Evolutionary conservation across 2,113 vertebrate species (phyloP).

Genomic region (Theristicus caerulescens): DNA sequence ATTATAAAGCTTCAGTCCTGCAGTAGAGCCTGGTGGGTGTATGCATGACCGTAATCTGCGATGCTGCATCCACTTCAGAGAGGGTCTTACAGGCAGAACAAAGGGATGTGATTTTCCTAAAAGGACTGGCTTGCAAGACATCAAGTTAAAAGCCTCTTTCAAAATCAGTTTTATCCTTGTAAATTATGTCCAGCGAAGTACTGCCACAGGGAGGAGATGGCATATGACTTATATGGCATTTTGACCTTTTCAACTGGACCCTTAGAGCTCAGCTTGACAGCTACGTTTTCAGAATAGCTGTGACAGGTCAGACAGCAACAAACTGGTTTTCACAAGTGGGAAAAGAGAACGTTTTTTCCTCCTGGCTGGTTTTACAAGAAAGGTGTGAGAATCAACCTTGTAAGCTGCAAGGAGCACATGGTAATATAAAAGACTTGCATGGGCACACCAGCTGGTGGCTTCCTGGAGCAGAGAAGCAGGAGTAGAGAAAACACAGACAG

Average conservation of each 20-base stretch:
- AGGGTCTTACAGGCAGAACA: background rate
- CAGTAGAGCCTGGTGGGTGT: background rate
- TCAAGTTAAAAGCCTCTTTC: background rate
- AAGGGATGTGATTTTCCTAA: accelerated
- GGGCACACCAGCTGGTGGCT: background rate
- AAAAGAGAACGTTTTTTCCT: background rate
- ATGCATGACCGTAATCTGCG: accelerated
- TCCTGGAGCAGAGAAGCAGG: background rate
- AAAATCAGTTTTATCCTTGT: background rate
- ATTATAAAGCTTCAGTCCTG: background rate
- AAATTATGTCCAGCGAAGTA: background rate
- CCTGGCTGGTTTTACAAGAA: background rate
- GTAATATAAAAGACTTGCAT: background rate
- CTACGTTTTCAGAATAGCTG: background rate
- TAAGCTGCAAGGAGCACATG: accelerated
- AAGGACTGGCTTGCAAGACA: background rate
- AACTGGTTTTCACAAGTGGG: background rate
- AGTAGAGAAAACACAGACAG: background rate
- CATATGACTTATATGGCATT: background rate
- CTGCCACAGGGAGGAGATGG: background rate
- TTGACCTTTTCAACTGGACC: background rate
- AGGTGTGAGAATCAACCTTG: background rate
- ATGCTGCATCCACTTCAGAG: background rate
- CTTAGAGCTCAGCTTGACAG: background rate
- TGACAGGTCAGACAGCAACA: background rate